Evolutionary conservation across 2,888 invertebrate species (phyloP).

Genomic region (Sicus ferrugineus): DNA sequence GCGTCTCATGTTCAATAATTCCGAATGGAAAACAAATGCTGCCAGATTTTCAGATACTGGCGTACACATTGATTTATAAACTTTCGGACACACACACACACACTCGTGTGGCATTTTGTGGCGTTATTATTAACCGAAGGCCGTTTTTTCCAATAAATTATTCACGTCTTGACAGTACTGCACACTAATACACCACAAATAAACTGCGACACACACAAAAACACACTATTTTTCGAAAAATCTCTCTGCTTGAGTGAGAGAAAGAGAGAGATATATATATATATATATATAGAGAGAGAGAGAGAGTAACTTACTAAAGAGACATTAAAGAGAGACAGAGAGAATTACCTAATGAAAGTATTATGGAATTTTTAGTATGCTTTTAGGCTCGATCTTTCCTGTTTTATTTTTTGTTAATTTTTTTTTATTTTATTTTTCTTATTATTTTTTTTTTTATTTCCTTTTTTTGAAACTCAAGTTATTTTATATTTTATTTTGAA

Average conservation of each 20-base stretch:
- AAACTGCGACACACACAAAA: constrained; percentile 17
- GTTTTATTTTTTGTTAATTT: too few species aligned
- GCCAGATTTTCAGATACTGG: constrained; percentile 18
- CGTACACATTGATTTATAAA: constrained; percentile 38
- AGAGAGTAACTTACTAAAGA: too few species aligned
- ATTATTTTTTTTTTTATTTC: too few species aligned
- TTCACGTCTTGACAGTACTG: constrained; percentile 29
- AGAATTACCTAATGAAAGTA: too few species aligned
- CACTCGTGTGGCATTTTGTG: not conserved
- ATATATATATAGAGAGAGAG: too few species aligned
- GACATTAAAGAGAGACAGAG: not conserved
- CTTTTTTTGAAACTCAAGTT: too few species aligned
- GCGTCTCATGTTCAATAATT: too few species aligned
- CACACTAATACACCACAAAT: constrained; percentile 29
- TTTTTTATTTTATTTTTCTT: too few species aligned
- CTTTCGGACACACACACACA: constrained; percentile 9
- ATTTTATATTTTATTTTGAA: too few species aligned
- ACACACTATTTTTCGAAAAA: not conserved
- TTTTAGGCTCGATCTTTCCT: too few species aligned
- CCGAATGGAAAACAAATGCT: not conserved
- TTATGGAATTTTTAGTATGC: too few species aligned
- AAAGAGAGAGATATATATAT: too few species aligned
- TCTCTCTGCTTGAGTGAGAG: not conserved
- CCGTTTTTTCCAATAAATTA: constrained; percentile 24
- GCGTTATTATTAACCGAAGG: constrained; percentile 20